Evolutionary conservation across 92 coral and sea anemone species (phyloP).

Genomic region (Phenganax marumi): DNA sequence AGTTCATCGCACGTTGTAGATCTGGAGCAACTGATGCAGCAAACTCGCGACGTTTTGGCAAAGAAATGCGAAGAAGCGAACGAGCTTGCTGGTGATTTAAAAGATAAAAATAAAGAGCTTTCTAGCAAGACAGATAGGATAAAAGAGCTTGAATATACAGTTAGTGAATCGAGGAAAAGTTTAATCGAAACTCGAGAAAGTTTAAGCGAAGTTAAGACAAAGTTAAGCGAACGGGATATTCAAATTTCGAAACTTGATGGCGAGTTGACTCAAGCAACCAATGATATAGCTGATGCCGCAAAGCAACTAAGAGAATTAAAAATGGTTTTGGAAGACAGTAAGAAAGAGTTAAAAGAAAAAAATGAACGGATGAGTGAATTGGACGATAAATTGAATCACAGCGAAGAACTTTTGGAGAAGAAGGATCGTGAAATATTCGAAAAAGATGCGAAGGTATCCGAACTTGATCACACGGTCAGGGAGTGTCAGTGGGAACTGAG

Average conservation of each 20-base stretch:
- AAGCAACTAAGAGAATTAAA: slow-evolving; percentile 75
- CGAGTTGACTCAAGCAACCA: slow-evolving; percentile 65
- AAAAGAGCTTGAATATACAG: slow-evolving; percentile 78
- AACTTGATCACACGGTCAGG: slow-evolving; percentile 84
- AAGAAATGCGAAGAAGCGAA: slow-evolving; percentile 49
- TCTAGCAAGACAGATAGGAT: slow-evolving; percentile 69
- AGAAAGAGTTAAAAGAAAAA: slow-evolving; percentile 71
- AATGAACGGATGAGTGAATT: slow-evolving; percentile 77
- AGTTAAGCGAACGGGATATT: background rate
- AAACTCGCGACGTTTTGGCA: slow-evolving; percentile 75
- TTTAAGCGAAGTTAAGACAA: slow-evolving; percentile 39
- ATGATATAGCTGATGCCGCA: slow-evolving; percentile 74
- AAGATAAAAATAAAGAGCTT: slow-evolving; percentile 72
- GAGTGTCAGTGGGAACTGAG: slow-evolving; percentile 87
- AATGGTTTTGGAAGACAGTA: slow-evolving; percentile 71
- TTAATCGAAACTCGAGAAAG: slow-evolving; percentile 62
- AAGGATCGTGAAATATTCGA: slow-evolving; percentile 70
- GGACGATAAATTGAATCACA: slow-evolving; percentile 85
- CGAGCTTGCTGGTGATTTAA: slow-evolving; percentile 67
- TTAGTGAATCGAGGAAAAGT: slow-evolving; percentile 65
- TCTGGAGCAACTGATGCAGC: slow-evolving; percentile 88
- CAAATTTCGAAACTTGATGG: slow-evolving; percentile 15
- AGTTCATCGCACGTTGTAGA: slow-evolving; percentile 86
- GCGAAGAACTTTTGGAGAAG: slow-evolving; percentile 84
- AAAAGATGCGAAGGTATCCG: slow-evolving; percentile 76